Evolutionary conservation across 2,888 invertebrate species (phyloP).

Genomic region (Drosophila affinis): DNA sequence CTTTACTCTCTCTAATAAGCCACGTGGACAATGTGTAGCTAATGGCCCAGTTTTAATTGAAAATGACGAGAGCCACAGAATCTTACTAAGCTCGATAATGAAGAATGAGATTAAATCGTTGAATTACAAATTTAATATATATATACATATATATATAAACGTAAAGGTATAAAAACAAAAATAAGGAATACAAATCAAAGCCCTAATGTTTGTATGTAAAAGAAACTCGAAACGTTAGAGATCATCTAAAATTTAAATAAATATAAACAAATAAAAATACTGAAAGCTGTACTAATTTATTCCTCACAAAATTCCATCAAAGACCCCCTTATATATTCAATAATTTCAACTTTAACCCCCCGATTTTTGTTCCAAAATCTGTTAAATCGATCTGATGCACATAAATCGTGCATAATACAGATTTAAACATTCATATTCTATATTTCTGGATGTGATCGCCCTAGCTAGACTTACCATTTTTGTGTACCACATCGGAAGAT

Average conservation of each 20-base stretch:
- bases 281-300: background rate
- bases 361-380: no score
- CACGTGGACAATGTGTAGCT: constrained; percentile 38
- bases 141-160: constrained; percentile 37
- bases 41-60: constrained; percentile 34
- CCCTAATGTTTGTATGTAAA: constrained; percentile 82
- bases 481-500: no score
- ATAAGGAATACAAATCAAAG: constrained; percentile 55
- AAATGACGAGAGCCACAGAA: constrained; percentile 36
- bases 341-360: no score
- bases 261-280: constrained; percentile 66
- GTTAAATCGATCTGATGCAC: no score
- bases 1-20: constrained; percentile 44
- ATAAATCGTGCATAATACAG: no score
- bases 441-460: no score
- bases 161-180: constrained; percentile 27
- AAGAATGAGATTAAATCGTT: constrained; percentile 70
- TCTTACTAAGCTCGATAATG: constrained; percentile 41
- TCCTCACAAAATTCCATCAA: no score
- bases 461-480: no score
- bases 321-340: no score
- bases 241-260: constrained; percentile 82
- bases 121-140: constrained; percentile 73
- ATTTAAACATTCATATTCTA: no score
- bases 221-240: constrained; percentile 81